Evolutionary conservation across 2,888 invertebrate genomes (phyloP).

Genomic region (Protophormia terraenovae): DNA sequence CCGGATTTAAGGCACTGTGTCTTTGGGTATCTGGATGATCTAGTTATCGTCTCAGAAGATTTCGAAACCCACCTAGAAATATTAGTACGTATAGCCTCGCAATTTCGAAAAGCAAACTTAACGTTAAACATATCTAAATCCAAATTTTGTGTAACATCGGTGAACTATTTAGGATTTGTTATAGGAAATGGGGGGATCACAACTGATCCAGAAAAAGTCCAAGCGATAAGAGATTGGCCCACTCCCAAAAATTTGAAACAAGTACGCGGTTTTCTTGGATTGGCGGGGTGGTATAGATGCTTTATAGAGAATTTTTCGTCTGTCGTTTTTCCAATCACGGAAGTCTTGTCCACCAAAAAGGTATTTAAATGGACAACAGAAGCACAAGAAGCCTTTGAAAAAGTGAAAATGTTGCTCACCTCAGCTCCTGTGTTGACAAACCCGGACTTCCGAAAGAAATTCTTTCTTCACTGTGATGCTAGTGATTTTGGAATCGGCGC

Average conservation of each 20-base stretch:
- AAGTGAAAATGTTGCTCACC: background rate
- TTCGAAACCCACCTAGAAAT: too few relatives aligned
- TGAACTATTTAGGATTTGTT: slow-evolving; percentile 56
- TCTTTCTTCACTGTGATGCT: background rate
- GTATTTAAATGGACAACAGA: background rate
- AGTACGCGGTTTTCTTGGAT: slow-evolving; percentile 62
- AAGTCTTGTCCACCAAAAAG: slow-evolving; percentile 30
- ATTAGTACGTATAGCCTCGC: too few relatives aligned
- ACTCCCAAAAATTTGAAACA: slow-evolving; percentile 62
- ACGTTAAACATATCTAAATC: slow-evolving; percentile 56
- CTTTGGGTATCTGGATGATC: too few relatives aligned
- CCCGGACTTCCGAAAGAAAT: background rate
- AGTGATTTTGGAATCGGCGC: background rate
- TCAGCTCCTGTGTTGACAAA: background rate
- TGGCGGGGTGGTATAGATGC: slow-evolving; percentile 42
- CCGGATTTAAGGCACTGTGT: too few relatives aligned
- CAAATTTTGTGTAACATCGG: slow-evolving; percentile 48
- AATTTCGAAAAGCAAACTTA: slow-evolving; percentile 43
- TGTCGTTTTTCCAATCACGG: too few relatives aligned
- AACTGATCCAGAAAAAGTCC: slow-evolving; percentile 34
- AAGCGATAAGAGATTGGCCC: slow-evolving; percentile 42
- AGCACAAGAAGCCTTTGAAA: background rate
- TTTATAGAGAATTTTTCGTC: slow-evolving; percentile 60
- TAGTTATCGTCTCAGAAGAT: too few relatives aligned
- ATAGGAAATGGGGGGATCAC: slow-evolving; percentile 51